These are phyloP conservation scores for Staurois parvus DNA, from an alignment of 2,797 vertebrate genomes.

Conservation along the genomic window DNA sequence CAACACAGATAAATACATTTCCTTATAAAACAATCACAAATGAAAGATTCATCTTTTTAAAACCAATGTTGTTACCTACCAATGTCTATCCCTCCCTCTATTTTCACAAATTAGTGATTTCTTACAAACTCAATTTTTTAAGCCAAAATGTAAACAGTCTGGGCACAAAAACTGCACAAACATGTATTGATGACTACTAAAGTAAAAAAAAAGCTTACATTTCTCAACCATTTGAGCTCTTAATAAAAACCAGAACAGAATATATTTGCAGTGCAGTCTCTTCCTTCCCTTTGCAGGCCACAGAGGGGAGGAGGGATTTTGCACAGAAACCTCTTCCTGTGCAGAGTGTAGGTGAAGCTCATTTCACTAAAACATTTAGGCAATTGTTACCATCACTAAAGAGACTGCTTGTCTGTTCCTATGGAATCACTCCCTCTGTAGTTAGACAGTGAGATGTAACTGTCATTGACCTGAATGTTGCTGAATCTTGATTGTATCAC, in stretches of 20 bases:
- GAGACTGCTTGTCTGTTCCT: no score
- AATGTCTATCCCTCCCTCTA: conserved; percentile 7
- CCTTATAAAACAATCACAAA: conserved; percentile 3
- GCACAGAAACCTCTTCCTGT: conserved; percentile 27
- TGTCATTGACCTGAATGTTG: no score
- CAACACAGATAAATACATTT: background rate
- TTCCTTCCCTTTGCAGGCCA: conserved; percentile 31
- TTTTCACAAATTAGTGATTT: conserved; percentile 14
- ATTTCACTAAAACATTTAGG: background rate
- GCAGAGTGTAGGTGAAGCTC: conserved; percentile 43
- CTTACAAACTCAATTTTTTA: background rate
- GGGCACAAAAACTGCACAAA: no score
- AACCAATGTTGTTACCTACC: conserved; percentile 38
- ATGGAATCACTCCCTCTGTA: no score
- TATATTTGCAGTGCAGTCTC: background rate
- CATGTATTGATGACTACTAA: background rate
- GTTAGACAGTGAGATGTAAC: no score
- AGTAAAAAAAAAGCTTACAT: background rate
- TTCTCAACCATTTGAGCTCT: background rate
- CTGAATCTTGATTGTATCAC: no score
- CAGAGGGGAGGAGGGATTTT: conserved; percentile 9
- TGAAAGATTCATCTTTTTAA: conserved; percentile 12
- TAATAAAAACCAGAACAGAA: background rate
- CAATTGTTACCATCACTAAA: no score
- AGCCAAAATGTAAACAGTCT: background rate